Evolutionary conservation across 1,140 invertebrate species (phyloP).

Genomic region (Neodiprion pinetum): DNA sequence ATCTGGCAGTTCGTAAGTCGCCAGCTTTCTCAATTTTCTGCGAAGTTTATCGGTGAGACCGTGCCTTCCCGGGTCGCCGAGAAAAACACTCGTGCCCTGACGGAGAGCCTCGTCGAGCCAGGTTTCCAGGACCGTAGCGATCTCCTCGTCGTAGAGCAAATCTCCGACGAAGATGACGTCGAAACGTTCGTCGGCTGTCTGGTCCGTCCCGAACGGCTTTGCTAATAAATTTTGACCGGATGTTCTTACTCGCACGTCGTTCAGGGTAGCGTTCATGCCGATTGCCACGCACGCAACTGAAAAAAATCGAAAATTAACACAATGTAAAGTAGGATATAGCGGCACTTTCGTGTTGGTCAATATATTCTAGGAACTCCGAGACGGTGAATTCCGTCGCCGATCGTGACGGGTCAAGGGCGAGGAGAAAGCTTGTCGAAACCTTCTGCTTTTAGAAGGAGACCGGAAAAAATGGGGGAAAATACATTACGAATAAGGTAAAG

Average conservation of each 20-base stretch:
- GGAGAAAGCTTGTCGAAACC: not conserved
- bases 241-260: conserved; percentile 52
- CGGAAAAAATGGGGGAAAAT: too few species aligned
- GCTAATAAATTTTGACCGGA: conserved; percentile 56
- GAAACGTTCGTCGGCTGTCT: conserved; percentile 36
- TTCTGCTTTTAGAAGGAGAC: too few species aligned
- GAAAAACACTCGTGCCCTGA: conserved; percentile 48
- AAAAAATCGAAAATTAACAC: conserved; percentile 57
- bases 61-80: conserved; percentile 56
- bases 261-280: conserved; percentile 60
- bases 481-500: too few species aligned
- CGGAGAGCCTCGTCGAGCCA: conserved; percentile 54
- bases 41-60: conserved; percentile 37
- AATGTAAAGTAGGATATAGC: conserved; percentile 54
- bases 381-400: not conserved
- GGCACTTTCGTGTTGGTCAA: not conserved
- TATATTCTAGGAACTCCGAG: not conserved
- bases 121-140: conserved; percentile 53
- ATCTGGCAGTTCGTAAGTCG: conserved; percentile 43
- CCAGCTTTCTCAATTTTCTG: conserved; percentile 30
- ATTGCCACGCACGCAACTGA: conserved; percentile 55
- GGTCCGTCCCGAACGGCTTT: not conserved
- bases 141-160: conserved; percentile 66
- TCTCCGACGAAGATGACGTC: conserved; percentile 65
- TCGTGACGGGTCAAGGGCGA: conserved; percentile 1